These are phyloP conservation scores for Scytalopus superciliaris DNA, from an alignment of 2,113 vertebrate species.

Conservation along the genomic window DNA sequence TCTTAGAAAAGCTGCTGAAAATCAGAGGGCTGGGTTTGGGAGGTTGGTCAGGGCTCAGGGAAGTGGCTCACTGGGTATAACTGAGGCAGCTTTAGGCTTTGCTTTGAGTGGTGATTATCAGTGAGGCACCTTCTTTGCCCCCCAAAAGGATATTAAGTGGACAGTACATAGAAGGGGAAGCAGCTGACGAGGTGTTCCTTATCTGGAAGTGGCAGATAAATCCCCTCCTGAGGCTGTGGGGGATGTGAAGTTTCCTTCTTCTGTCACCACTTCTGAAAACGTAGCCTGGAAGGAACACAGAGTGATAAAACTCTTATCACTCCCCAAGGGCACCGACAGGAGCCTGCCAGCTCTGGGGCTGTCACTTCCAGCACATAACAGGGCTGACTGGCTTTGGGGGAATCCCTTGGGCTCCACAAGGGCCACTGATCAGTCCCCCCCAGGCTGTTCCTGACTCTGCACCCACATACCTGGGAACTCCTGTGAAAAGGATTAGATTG, in stretches of 20 bases:
- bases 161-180: neutral
- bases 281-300: neutral
- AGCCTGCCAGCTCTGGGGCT: neutral
- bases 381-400: neutral
- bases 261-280: rapidly evolving
- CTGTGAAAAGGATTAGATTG: neutral
- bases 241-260: neutral
- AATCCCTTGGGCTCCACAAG: neutral
- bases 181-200: neutral
- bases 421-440: neutral
- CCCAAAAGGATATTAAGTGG: neutral
- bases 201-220: neutral
- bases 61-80: neutral
- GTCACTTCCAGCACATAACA: neutral
- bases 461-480: neutral
- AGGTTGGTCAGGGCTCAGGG: neutral
- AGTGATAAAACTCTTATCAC: neutral
- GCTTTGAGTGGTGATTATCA: neutral
- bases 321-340: neutral
- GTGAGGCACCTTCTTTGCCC: neutral
- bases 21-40: neutral
- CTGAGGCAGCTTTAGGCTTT: neutral
- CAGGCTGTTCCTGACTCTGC: neutral
- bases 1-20: neutral
- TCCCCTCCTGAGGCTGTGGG: neutral